Conservation (phyloP, 2,888 invertebrate genomes). For the Oscheius sp. region DNA sequence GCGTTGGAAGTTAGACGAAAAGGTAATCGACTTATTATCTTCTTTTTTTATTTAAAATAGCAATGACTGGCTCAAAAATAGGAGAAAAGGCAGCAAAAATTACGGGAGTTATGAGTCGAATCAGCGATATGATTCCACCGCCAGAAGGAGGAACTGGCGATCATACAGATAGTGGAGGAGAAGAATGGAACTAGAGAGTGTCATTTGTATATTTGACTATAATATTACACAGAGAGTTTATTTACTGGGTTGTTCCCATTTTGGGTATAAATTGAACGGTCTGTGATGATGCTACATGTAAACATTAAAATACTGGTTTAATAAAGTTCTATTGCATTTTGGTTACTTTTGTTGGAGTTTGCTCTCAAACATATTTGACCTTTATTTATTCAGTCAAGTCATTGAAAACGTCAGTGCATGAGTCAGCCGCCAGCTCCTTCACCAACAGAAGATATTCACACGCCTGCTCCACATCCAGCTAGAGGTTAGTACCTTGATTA, state of each 20-base stretch:
- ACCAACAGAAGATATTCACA: slow-evolving; percentile 49
- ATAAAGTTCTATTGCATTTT: not conserved
- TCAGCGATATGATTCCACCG: slow-evolving; percentile 38
- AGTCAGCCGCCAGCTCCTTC: slow-evolving; percentile 30
- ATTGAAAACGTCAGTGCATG: slow-evolving; percentile 2
- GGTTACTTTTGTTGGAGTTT: not conserved
- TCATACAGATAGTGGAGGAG: slow-evolving; percentile 27
- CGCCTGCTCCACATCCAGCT: slow-evolving; percentile 54
- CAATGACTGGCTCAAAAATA: not conserved
- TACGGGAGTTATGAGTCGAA: slow-evolving; percentile 23
- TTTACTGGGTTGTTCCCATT: no score
- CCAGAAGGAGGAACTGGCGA: slow-evolving; percentile 17
- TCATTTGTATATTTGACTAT: no score
- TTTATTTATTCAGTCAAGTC: not conserved
- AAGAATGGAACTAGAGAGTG: slow-evolving; percentile 41
- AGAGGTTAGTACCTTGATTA: slow-evolving; percentile 32
- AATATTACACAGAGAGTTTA: no score
- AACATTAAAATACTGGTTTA: not conserved
- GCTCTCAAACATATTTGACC: not conserved
- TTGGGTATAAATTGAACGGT: not conserved
- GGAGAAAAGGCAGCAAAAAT: not conserved
- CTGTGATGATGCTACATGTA: not conserved
- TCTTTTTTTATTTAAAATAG: no score
- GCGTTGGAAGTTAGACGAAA: slow-evolving; percentile 54
- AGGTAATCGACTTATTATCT: slow-evolving; percentile 28